Conservation (phyloP, 2,113 vertebrate species). For the Todiramphus saurophagus region DNA sequence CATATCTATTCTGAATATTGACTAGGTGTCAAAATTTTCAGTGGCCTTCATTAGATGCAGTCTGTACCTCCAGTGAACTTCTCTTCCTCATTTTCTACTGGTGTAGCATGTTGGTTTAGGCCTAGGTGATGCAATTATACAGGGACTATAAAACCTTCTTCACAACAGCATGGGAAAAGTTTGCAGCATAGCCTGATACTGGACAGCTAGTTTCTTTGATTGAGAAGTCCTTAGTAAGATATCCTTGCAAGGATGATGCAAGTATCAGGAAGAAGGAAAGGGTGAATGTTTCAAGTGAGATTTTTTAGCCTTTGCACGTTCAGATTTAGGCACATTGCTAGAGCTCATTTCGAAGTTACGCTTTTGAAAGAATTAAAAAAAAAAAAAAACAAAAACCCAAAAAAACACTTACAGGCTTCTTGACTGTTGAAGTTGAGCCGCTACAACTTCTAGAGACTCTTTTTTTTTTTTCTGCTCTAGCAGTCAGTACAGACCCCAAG, state of each 20-base stretch:
- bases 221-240: not conserved
- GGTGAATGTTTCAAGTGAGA: accelerated
- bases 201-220: not conserved
- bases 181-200: not conserved
- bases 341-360: not conserved
- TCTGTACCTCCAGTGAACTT: not conserved
- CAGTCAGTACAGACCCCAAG: not conserved
- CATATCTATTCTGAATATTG: not conserved
- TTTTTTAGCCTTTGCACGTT: not conserved
- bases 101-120: not conserved
- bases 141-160: not conserved
- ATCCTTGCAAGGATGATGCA: not conserved
- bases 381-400: not conserved
- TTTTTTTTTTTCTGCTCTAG: not conserved
- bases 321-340: not conserved
- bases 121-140: not conserved
- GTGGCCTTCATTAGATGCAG: not conserved
- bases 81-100: not conserved
- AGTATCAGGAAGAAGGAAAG: not conserved
- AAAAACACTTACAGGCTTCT: not conserved
- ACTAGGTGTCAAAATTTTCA: not conserved
- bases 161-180: not conserved
- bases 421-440: not conserved
- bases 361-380: not conserved
- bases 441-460: not conserved